Base-by-base conservation (phyloP, 2,888 invertebrate species). In the Agrotis segetum region DNA sequence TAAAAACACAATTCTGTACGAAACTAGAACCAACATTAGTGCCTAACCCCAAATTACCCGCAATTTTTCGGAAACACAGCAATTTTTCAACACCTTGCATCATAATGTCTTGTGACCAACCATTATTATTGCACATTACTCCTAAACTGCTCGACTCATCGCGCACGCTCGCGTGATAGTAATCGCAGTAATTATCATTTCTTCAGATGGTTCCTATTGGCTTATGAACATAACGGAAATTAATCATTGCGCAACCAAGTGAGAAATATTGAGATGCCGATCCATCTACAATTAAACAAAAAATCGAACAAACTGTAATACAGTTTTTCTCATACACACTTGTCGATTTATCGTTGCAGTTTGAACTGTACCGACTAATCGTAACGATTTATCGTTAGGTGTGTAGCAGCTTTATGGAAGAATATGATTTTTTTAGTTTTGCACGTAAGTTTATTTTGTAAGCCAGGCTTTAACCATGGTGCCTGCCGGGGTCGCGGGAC, bases 171-270 rank as follows among this genome's bases (percentile, higher is more conserved):
- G 81, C 83, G 78, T 85, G 83, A 72, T 29, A 40, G 11, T 77
- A 82, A 84, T 70, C 67, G 71, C 17, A 40, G 77, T 68, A 74
- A 85, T 82, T 67, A 80, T 58, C 55, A 77, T 73, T 68, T 78
- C 72, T 73, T 75, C 40, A 29, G 16, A 47, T 34, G 44, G 73
- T 80, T 82, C 79, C 83, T 78, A 55, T 71, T 63, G 53, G 64
- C 61, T 53, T n/a, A 24, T 66, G 65, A 72, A 77, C 72, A 73
- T 52, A 65, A 71, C 81, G 74, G 78, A 83, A 76, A 83, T 77
- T 80, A 74, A 70, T 0, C 17, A 34, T 85, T 85, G 58, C 55
- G 58, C 64, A 81, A 84, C 11, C 13, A 29, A 21, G 19, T 16
- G 52, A 64, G 50, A 68, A 55, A 65, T 70, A 46, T 63, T 34